Evolutionary conservation across 2,888 invertebrate species (phyloP), one percentile per base, ranked within the genome.

Genomic region (Drosophila setosimentum): DNA sequence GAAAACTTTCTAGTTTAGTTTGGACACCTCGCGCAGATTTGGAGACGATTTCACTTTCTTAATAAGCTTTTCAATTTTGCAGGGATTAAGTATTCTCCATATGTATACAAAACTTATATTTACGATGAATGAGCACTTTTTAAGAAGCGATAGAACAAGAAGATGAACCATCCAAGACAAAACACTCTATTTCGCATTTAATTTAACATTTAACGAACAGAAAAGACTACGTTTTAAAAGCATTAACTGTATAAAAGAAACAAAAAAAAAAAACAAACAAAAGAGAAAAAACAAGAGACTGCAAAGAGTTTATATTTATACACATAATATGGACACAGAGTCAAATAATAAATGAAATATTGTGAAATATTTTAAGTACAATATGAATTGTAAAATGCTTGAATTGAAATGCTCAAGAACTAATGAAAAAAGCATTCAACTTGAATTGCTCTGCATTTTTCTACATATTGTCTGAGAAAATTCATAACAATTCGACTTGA

Each of bases 181-280:
- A 57, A 18, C 16, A 57, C 33, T 65, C 61, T 60, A 11, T 37
- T 59, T 51, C 50, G 78, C 80, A 78, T 80, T 78, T 78, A 80
- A 66, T 35, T 45, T 80, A 73, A 68, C 69, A 54, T 73, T 68
- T 73, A 71, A 70, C 42, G 37, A 75, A 70, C 71, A 76, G 62
- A 90, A 87, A 89, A 87, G 87, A 87, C 87, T 87, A 76, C 74
- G 86, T 87, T 89, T 73, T 74, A 75, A 90, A 88, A 88, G 90
- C 87, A 88, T 78, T 67, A 86, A 66, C 60, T 61, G 64, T 82
- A 80, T 66, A 30, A 53, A 50, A 54, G 67, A 67, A 48, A 24
- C 2, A 45, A 54, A 68, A 67, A 48, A 45, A 40, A 29, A 50
- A 57, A 33, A 45, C 33, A 49, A 63, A 29, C 35, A 70, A 51